phyloP scores from a whole-genome alignment of 2,113 vertebrate species.

The Gymnorhina tibicen region DNA sequence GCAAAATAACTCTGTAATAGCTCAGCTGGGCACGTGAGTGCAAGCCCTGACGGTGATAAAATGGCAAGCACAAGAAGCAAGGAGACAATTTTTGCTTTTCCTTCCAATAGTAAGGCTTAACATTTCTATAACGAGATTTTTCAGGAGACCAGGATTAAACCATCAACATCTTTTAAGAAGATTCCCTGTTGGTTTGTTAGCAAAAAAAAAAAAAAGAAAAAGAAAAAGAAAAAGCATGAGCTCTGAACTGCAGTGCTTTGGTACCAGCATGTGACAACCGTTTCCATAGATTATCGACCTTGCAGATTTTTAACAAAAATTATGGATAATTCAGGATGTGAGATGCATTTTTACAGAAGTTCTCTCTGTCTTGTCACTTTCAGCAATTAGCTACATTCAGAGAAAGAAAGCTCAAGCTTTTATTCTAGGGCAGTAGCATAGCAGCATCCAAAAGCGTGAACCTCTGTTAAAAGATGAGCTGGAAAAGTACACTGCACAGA shows the following conservation, averaged over 20 bases:
- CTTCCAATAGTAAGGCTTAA: not conserved
- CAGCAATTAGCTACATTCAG: not conserved
- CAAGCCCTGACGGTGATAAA: not conserved
- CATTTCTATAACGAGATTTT: not conserved
- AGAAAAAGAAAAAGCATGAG: fast-evolving
- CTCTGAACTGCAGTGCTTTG: not conserved
- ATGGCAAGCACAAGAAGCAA: not conserved
- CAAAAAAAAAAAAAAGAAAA: not conserved
- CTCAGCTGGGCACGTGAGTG: not conserved
- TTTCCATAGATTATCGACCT: not conserved
- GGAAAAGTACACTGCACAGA: not conserved
- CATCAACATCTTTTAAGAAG: not conserved
- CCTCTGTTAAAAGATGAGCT: not conserved
- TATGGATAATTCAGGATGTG: not conserved
- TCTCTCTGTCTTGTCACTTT: not conserved
- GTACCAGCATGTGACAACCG: not conserved
- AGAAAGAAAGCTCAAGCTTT: not conserved
- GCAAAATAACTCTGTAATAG: not conserved
- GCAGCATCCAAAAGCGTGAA: not conserved
- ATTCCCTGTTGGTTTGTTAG: not conserved
- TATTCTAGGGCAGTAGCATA: not conserved
- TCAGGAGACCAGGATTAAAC: not conserved
- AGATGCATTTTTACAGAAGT: not conserved
- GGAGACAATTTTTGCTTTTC: not conserved
- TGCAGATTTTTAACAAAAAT: not conserved